These are phyloP conservation scores for Sitophilus oryzae DNA, from an alignment of 1,140 invertebrate genomes.

Conservation along the genomic window DNA sequence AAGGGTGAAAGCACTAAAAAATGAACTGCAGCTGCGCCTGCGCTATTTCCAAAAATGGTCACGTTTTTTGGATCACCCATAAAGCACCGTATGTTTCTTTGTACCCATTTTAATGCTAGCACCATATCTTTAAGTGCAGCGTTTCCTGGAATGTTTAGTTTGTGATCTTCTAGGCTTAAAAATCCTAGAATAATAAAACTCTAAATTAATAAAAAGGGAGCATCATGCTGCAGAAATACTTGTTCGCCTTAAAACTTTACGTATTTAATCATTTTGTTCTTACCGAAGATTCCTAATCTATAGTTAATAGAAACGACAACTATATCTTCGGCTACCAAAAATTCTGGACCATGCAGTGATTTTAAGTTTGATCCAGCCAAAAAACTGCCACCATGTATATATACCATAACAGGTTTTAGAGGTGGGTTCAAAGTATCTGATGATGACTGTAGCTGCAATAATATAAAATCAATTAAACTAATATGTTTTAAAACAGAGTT, in stretches of 20 bases:
- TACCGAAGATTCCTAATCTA: slow-evolving; percentile 25
- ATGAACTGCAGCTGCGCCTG: slow-evolving; percentile 45
- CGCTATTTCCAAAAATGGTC: slow-evolving; percentile 49
- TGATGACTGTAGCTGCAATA: not conserved
- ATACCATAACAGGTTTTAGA: slow-evolving; percentile 49
- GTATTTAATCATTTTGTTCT: not conserved
- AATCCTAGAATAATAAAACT: slow-evolving; percentile 34
- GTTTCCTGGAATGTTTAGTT: slow-evolving; percentile 51
- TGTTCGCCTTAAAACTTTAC: not conserved
- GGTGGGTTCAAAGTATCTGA: slow-evolving; percentile 40
- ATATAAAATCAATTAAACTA: no score
- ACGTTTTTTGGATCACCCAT: slow-evolving; percentile 46
- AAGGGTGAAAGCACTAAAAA: slow-evolving; percentile 36
- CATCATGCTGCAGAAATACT: no score
- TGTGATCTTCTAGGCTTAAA: slow-evolving; percentile 38
- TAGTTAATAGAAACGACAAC: slow-evolving; percentile 25
- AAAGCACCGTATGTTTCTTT: slow-evolving; percentile 49
- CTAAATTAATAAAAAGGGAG: no score
- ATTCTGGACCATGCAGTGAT: slow-evolving; percentile 20
- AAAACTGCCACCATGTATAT: slow-evolving; percentile 44
- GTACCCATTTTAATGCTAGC: slow-evolving; percentile 53
- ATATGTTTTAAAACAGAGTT: no score
- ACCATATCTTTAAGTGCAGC: slow-evolving; percentile 59
- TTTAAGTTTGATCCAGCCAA: slow-evolving; percentile 13
- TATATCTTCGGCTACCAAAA: slow-evolving; percentile 19